phyloP scores from a whole-genome alignment of 1,140 invertebrate species.

The Nasonia giraulti region DNA sequence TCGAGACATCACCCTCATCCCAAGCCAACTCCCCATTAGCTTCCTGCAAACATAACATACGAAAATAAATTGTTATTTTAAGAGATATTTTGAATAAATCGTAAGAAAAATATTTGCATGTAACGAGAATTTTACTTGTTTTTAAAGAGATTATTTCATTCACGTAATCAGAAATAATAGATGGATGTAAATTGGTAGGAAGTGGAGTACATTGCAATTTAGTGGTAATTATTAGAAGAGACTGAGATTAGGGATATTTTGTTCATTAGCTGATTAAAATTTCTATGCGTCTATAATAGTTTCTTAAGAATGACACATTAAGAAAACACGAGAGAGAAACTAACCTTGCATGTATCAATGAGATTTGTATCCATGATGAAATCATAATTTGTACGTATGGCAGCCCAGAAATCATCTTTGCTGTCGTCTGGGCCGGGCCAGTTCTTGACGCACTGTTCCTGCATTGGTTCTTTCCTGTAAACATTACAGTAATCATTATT shows the following conservation, averaged over 20 bases:
- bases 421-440: slow-evolving; percentile 82
- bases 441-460: slow-evolving; percentile 79
- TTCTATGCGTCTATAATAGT: too few relatives aligned
- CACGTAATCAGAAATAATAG: too few relatives aligned
- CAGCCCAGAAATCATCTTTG: slow-evolving; percentile 91
- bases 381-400: slow-evolving; percentile 90
- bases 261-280: too few relatives aligned
- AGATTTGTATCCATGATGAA: slow-evolving; percentile 96
- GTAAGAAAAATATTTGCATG: background rate
- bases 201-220: too few relatives aligned
- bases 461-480: slow-evolving; percentile 77
- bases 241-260: too few relatives aligned
- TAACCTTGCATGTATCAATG: slow-evolving; percentile 88
- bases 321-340: background rate
- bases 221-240: too few relatives aligned
- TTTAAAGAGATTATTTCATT: too few relatives aligned
- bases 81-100: background rate
- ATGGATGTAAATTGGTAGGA: too few relatives aligned
- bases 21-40: slow-evolving; percentile 84
- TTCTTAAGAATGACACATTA: too few relatives aligned
- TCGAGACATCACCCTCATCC: slow-evolving; percentile 77
- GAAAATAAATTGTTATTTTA: slow-evolving; percentile 7
- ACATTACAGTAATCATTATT: slow-evolving; percentile 27
- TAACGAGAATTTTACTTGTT: background rate
- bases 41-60: slow-evolving; percentile 75